Evolutionary conservation across 2,113 vertebrate genomes (phyloP).

Genomic region (Ceyx cyanopectus): DNA sequence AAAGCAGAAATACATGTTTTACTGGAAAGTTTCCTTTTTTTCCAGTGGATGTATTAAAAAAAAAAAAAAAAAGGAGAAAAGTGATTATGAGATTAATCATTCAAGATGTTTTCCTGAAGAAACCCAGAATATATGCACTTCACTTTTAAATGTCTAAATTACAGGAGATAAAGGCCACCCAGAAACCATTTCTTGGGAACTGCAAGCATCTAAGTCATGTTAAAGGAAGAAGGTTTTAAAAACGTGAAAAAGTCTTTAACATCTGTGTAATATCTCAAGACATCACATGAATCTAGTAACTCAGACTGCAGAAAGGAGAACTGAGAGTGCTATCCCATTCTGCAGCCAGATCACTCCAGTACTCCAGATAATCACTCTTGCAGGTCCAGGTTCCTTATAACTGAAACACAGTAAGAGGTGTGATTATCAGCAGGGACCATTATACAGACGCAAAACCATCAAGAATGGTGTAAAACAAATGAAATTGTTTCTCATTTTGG

Average conservation of each 20-base stretch:
- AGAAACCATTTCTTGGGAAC: neutral
- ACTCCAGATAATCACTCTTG: neutral
- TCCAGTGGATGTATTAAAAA: no score
- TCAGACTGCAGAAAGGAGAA: neutral
- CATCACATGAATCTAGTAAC: neutral
- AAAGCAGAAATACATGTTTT: neutral
- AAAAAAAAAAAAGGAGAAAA: no score
- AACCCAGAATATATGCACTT: neutral
- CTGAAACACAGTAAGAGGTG: neutral
- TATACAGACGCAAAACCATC: constrained; percentile 9
- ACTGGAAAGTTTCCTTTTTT: neutral
- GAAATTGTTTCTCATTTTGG: neutral
- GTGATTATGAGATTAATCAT: neutral
- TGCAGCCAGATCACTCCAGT: neutral
- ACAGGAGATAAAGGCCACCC: neutral
- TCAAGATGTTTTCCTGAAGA: neutral
- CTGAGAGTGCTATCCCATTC: neutral
- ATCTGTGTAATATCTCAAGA: neutral
- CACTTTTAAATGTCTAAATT: neutral
- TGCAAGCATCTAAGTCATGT: neutral
- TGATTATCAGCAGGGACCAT: neutral
- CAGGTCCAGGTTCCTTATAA: neutral
- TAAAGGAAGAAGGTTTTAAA: neutral
- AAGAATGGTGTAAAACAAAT: neutral
- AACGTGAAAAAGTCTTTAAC: neutral